Evolutionary conservation across 2,113 vertebrate species (phyloP).

Genomic region (Halichoerus grypus): DNA sequence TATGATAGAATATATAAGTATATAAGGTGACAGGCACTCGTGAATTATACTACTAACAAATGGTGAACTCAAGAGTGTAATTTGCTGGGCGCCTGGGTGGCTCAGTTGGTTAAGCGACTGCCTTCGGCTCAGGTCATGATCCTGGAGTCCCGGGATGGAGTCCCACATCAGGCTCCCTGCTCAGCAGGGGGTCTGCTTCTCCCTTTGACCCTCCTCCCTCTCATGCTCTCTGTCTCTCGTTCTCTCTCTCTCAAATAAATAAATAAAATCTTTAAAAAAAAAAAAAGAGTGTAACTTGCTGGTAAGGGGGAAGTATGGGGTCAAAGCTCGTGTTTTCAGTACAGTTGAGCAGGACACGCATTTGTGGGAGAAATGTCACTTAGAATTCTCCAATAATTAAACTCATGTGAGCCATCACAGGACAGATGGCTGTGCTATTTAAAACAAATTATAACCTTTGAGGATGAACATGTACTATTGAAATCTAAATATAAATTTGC

Average conservation of each 20-base stretch:
- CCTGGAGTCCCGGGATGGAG: too few relatives aligned
- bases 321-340: slow-evolving; percentile 42
- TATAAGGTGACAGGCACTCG: background rate
- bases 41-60: slow-evolving; percentile 4
- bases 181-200: too few relatives aligned
- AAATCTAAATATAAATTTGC: slow-evolving; percentile 79
- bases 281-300: background rate
- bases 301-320: background rate
- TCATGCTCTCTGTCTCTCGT: too few relatives aligned
- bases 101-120: too few relatives aligned
- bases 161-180: too few relatives aligned
- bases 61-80: background rate
- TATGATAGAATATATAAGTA: background rate
- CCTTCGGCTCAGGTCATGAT: too few relatives aligned
- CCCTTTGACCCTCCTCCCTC: too few relatives aligned
- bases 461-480: slow-evolving; percentile 79
- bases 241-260: too few relatives aligned
- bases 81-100: background rate
- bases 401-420: slow-evolving; percentile 71
- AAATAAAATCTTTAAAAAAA: too few relatives aligned
- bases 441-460: slow-evolving; percentile 87
- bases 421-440: slow-evolving; percentile 87
- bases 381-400: slow-evolving; percentile 73
- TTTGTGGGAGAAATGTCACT: slow-evolving; percentile 75
- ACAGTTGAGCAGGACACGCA: slow-evolving; percentile 9